Evolutionary conservation across 2,113 vertebrate genomes (phyloP).

Genomic region (Colossoma macropomum): DNA sequence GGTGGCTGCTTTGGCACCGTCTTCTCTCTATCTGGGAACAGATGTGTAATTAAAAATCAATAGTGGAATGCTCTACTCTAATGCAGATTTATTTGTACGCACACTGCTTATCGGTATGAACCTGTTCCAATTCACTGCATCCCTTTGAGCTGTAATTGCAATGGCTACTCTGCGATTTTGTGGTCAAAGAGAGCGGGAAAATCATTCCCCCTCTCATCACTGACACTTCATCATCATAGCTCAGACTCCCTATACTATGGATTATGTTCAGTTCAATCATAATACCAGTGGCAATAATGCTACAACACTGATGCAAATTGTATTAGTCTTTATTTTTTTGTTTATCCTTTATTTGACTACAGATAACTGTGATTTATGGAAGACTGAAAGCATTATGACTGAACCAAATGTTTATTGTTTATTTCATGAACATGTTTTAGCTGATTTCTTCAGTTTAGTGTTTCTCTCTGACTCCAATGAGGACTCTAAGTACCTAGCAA

Average conservation of each 20-base stretch:
- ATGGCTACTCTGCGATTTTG: slow-evolving; percentile 18
- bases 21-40: slow-evolving; percentile 21
- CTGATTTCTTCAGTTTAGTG: slow-evolving; percentile 52
- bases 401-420: slow-evolving; percentile 70
- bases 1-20: not conserved
- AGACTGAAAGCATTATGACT: not conserved
- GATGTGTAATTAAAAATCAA: slow-evolving; percentile 44
- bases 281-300: slow-evolving; percentile 57
- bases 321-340: slow-evolving; percentile 70
- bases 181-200: slow-evolving; percentile 1
- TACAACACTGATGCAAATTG: slow-evolving; percentile 64
- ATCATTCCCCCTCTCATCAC: slow-evolving; percentile 7
- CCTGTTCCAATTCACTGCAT: slow-evolving; percentile 36
- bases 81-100: slow-evolving; percentile 32
- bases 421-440: slow-evolving; percentile 68
- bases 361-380: slow-evolving; percentile 68
- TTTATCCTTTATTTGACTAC: slow-evolving; percentile 54
- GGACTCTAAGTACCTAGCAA: not conserved
- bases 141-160: slow-evolving; percentile 52
- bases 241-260: slow-evolving; percentile 55
- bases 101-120: slow-evolving; percentile 11
- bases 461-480: slow-evolving; percentile 10
- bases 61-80: slow-evolving; percentile 23
- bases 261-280: slow-evolving; percentile 61
- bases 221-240: slow-evolving; percentile 21